phyloP scores from a whole-genome alignment of 2,888 invertebrate species.

The Luffia ferchaultella region DNA sequence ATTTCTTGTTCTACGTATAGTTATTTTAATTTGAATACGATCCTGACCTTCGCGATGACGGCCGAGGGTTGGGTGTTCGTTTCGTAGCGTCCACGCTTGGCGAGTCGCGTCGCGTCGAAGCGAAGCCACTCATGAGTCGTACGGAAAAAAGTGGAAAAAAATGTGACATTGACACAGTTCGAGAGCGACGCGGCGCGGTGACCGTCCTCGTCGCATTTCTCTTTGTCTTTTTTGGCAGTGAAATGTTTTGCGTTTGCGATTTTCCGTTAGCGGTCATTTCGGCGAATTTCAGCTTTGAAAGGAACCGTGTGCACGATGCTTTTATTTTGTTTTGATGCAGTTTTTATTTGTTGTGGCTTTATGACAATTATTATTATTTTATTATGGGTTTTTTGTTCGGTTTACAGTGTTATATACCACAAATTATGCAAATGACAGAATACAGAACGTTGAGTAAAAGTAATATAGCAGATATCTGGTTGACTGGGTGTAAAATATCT shows the following conservation, averaged over 20 bases:
- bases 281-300: neutral
- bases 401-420: neutral
- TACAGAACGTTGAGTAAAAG: neutral
- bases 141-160: neutral
- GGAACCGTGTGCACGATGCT: neutral
- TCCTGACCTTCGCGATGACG: neutral
- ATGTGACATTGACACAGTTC: neutral
- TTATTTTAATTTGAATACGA: neutral
- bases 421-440: neutral
- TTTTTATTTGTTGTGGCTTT: neutral
- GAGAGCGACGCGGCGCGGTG: neutral
- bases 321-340: neutral
- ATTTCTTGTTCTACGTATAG: neutral
- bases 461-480: neutral
- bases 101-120: too few relatives aligned
- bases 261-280: neutral
- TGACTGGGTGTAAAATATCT: neutral
- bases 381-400: neutral
- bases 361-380: neutral
- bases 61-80: neutral
- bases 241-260: neutral
- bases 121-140: too few relatives aligned
- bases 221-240: neutral
- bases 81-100: too few relatives aligned
- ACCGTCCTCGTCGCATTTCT: neutral